A percentile compares a stretch with the other conserved stretches of the same genome.
Evolutionary conservation across 2,113 vertebrate species (phyloP).

Genomic region (Hemibates koningsi): DNA sequence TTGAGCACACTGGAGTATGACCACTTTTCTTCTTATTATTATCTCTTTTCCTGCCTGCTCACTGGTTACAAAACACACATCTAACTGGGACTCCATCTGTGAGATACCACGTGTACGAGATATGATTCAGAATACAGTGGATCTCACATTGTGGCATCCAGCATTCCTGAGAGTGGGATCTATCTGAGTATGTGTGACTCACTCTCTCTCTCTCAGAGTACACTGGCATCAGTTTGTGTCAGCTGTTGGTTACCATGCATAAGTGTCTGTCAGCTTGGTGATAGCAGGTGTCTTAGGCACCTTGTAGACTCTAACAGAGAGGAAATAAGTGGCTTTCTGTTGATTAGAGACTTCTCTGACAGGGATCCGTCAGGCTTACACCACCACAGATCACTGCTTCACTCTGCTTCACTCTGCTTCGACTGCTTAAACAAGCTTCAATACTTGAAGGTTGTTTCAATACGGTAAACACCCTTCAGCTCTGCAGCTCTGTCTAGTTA

Average conservation of each 20-base stretch:
- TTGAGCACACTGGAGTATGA: neutral
- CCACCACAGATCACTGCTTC: neutral
- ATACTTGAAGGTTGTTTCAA: neutral
- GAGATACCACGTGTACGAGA: constrained; percentile 36
- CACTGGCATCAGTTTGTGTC: constrained; percentile 61
- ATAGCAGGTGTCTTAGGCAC: constrained; percentile 64
- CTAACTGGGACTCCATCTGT: constrained; percentile 50
- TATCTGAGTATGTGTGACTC: constrained; percentile 50
- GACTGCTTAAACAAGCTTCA: neutral
- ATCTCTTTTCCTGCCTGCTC: neutral
- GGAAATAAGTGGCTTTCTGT: constrained; percentile 59
- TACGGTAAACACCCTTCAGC: constrained; percentile 22
- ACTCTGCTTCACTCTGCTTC: neutral
- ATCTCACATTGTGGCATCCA: constrained; percentile 46
- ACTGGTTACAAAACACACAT: constrained; percentile 19
- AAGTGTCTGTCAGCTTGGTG: constrained; percentile 60
- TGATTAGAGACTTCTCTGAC: constrained; percentile 47
- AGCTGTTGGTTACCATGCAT: constrained; percentile 61
- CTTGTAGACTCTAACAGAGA: constrained; percentile 29
- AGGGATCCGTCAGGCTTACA: constrained; percentile 47
- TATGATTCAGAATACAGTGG: constrained; percentile 54
- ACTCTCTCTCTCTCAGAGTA: constrained; percentile 13
- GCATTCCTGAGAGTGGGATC: constrained; percentile 42
- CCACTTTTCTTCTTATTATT: neutral
- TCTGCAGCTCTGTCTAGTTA: constrained; percentile 4